These are phyloP conservation scores for Alloplasta piceator DNA, from an alignment of 2,888 invertebrate genomes.

Conservation along the genomic window DNA sequence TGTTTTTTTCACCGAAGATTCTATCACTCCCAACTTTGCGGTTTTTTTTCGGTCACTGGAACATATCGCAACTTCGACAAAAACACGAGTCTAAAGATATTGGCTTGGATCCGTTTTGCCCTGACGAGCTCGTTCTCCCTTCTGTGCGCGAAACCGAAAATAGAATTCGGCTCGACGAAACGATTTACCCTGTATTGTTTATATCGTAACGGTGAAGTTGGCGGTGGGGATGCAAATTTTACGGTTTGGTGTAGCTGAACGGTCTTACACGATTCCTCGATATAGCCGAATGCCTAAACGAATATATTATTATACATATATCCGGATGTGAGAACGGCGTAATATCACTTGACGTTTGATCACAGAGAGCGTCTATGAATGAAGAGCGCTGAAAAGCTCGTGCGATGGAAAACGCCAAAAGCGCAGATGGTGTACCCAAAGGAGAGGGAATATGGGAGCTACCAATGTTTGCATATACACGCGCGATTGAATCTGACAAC, in stretches of 20 bases:
- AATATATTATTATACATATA: too few species aligned
- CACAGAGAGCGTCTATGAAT: slow-evolving; percentile 14
- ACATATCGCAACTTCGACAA: too few species aligned
- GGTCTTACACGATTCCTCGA: background rate
- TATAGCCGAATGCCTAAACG: background rate
- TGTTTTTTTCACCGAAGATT: too few species aligned
- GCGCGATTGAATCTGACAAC: slow-evolving; percentile 57
- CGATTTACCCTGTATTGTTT: slow-evolving; percentile 14
- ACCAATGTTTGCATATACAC: slow-evolving; percentile 62
- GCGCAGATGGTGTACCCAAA: slow-evolving; percentile 41
- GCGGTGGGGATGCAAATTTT: slow-evolving; percentile 26
- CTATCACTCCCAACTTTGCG: too few species aligned
- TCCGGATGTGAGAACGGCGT: background rate
- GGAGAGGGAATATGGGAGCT: slow-evolving; percentile 33
- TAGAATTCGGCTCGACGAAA: slow-evolving; percentile 48
- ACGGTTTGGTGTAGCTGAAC: background rate
- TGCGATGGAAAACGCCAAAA: slow-evolving; percentile 8
- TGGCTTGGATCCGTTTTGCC: too few species aligned
- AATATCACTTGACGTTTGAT: background rate
- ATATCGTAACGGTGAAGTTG: background rate
- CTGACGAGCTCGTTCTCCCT: background rate
- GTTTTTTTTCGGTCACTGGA: too few species aligned
- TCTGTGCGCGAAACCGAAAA: slow-evolving; percentile 16
- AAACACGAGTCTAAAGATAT: too few species aligned
- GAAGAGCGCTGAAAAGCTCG: slow-evolving; percentile 22